Evolutionary conservation across 2,888 invertebrate genomes (phyloP).

Genomic region (Ennomos erosarius): DNA sequence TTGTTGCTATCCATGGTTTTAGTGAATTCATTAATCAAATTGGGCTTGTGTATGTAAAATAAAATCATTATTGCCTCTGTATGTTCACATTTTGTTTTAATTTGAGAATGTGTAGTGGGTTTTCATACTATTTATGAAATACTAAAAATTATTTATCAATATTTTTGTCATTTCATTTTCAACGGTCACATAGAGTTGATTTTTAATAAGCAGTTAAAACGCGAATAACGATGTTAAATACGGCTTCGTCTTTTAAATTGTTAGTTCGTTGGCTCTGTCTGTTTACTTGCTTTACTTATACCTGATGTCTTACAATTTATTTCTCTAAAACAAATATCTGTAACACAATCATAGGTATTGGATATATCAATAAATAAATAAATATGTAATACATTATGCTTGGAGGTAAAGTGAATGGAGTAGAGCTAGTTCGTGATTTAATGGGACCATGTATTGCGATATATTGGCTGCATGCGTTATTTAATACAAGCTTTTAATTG

Average conservation of each 20-base stretch:
- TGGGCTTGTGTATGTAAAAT: too few species aligned
- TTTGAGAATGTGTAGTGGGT: too few species aligned
- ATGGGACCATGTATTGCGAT: slow-evolving; percentile 15
- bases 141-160: too few species aligned
- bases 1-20: slow-evolving; percentile 46
- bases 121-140: too few species aligned
- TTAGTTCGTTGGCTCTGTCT: slow-evolving; percentile 4
- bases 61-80: too few species aligned
- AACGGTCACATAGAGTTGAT: too few species aligned
- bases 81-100: too few species aligned
- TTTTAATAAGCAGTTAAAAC: too few species aligned
- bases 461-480: slow-evolving; percentile 4
- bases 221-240: too few species aligned
- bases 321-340: slow-evolving; percentile 1
- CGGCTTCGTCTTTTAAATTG: background rate
- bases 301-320: slow-evolving; percentile 6
- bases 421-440: slow-evolving; percentile 20
- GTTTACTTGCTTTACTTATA: slow-evolving; percentile 2
- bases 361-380: background rate
- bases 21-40: slow-evolving; percentile 15
- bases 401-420: slow-evolving; percentile 25
- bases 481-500: slow-evolving; percentile 1
- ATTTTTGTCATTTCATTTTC: too few species aligned
- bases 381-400: slow-evolving; percentile 7
- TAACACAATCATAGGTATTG: too few species aligned